Percentiles rank a stretch among this genome's conserved stretches.
Conservation (phyloP, 2,113 vertebrate genomes). For the Heteronetta atricapilla region DNA sequence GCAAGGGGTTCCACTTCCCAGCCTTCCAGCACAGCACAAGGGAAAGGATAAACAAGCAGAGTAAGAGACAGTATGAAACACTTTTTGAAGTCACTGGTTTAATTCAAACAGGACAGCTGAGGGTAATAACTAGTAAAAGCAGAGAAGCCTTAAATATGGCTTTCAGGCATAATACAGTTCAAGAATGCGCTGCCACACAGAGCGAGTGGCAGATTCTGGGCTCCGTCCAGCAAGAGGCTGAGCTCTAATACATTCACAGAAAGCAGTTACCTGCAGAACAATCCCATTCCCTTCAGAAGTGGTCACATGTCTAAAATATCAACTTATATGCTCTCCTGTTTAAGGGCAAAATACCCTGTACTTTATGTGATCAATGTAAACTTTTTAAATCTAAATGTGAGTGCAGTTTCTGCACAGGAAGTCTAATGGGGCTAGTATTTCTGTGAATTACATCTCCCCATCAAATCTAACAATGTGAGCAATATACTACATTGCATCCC, state of each 20-base stretch:
- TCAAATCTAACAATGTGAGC: not conserved
- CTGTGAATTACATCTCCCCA: not conserved
- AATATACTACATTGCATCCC: not conserved
- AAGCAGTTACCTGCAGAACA: not conserved
- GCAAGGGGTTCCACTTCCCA: slow-evolving; percentile 97
- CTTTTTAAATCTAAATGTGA: not conserved
- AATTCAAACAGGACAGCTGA: slow-evolving; percentile 14
- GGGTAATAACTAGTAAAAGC: not conserved
- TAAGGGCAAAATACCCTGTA: not conserved
- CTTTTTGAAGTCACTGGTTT: slow-evolving; percentile 40
- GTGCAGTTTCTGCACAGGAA: not conserved
- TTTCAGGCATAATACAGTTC: not conserved
- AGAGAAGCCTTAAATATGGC: not conserved
- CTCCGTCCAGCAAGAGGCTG: not conserved
- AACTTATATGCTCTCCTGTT: rapidly evolving
- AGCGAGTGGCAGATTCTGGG: not conserved
- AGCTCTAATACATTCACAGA: not conserved
- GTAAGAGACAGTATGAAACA: slow-evolving; percentile 66
- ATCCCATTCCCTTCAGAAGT: not conserved
- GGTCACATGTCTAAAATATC: not conserved
- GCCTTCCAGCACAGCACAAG: slow-evolving; percentile 84
- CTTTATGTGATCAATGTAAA: not conserved
- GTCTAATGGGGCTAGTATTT: not conserved
- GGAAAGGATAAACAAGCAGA: slow-evolving; percentile 75
- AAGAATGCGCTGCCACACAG: not conserved